A percentile compares a stretch with the other conserved stretches of the same genome.
Evolutionary conservation across 2,888 invertebrate genomes (phyloP).

Genomic region (Morpho achilles): DNA sequence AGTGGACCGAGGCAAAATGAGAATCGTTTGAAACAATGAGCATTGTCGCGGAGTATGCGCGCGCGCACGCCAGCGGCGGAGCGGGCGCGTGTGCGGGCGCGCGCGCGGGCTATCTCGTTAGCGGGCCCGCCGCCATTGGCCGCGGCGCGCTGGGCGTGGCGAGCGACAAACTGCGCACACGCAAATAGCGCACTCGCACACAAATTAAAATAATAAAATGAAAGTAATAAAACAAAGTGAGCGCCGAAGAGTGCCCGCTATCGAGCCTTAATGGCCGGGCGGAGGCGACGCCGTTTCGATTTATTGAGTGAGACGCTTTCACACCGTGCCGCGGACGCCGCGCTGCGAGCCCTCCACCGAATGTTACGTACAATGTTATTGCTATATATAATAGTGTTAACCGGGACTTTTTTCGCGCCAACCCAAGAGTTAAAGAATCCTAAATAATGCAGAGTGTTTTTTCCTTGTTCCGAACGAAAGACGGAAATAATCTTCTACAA

Average conservation of each 20-base stretch:
- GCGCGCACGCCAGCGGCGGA: slow-evolving; percentile 17
- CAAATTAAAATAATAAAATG: slow-evolving; percentile 79
- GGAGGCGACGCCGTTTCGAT: slow-evolving; percentile 59
- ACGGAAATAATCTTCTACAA: too few species aligned
- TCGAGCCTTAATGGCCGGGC: slow-evolving; percentile 73
- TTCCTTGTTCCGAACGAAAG: too few species aligned
- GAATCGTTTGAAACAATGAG: slow-evolving; percentile 73
- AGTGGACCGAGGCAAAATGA: slow-evolving; percentile 67
- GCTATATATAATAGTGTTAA: too few species aligned
- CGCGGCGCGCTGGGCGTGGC: slow-evolving; percentile 53
- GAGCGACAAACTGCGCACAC: slow-evolving; percentile 76
- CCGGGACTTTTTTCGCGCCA: too few species aligned
- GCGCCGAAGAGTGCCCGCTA: slow-evolving; percentile 65
- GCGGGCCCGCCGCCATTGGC: slow-evolving; percentile 57
- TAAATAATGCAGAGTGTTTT: too few species aligned
- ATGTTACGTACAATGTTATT: neutral
- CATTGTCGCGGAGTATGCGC: slow-evolving; percentile 59
- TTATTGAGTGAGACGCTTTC: slow-evolving; percentile 56
- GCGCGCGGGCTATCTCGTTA: slow-evolving; percentile 39
- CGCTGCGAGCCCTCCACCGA: slow-evolving; percentile 10
- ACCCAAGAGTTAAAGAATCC: neutral
- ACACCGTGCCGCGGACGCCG: slow-evolving; percentile 28
- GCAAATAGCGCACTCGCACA: slow-evolving; percentile 77
- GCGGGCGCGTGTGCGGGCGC: slow-evolving; percentile 41
- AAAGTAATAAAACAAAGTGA: slow-evolving; percentile 76